Evolutionary conservation across 2,797 vertebrate species (phyloP).

Genomic region (Poeciliopsis turneri): DNA sequence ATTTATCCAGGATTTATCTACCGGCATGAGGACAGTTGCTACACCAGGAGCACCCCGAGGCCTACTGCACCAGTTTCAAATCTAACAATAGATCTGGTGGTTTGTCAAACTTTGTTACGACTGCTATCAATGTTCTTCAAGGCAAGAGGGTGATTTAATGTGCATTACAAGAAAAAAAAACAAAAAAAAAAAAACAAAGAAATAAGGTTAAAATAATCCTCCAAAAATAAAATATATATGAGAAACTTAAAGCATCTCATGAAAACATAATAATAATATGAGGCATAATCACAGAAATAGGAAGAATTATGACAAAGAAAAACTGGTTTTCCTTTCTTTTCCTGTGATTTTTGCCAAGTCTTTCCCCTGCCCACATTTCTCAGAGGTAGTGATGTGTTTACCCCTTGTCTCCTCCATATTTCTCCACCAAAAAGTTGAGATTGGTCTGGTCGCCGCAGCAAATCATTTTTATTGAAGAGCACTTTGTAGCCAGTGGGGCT

Average conservation of each 20-base stretch:
- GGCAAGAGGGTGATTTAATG: neutral
- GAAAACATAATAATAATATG: neutral
- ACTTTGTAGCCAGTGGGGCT: neutral
- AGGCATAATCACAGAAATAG: neutral
- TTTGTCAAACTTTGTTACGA: neutral
- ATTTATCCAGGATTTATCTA: neutral
- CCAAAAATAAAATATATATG: neutral
- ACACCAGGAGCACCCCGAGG: neutral
- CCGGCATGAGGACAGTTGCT: neutral
- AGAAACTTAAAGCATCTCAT: neutral
- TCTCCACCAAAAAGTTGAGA: neutral
- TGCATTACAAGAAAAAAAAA: neutral
- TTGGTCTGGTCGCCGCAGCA: neutral
- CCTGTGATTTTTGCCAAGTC: neutral
- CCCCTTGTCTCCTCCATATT: neutral
- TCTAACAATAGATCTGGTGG: neutral
- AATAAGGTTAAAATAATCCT: neutral
- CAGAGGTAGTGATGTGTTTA: neutral
- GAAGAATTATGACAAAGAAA: neutral
- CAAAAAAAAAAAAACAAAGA: neutral
- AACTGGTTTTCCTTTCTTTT: neutral
- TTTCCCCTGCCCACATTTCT: neutral
- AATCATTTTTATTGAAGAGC: neutral
- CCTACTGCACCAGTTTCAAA: neutral
- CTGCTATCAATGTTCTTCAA: neutral